Evolutionary conservation across 2,113 vertebrate species (phyloP).

Genomic region (Rhea pennata): DNA sequence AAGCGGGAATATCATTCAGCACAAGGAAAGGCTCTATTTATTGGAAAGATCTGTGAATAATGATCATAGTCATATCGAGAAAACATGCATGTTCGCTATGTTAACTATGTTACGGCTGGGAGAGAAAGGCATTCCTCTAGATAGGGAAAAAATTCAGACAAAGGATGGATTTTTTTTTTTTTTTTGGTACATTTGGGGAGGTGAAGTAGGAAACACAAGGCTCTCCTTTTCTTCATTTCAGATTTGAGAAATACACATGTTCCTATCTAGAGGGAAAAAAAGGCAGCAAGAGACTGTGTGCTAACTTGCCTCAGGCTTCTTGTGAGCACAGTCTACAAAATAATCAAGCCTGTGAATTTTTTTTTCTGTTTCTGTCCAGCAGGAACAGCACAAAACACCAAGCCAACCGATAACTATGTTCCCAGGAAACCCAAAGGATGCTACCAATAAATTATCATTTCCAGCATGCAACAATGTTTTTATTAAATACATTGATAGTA

Average conservation of each 20-base stretch:
- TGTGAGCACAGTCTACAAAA: slow-evolving; percentile 31
- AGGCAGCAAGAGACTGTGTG: slow-evolving; percentile 24
- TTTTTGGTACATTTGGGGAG: neutral
- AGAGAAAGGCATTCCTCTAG: neutral
- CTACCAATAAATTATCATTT: neutral
- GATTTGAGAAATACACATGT: neutral
- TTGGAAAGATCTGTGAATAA: neutral
- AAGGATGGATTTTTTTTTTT: neutral
- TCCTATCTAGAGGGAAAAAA: neutral
- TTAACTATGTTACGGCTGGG: neutral
- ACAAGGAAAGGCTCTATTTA: neutral
- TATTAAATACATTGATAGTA: neutral
- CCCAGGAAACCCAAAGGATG: neutral
- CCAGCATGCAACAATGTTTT: neutral
- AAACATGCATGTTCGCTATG: neutral
- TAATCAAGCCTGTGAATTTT: slow-evolving; percentile 45
- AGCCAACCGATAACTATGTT: neutral
- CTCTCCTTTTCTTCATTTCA: neutral
- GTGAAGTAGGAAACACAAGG: neutral
- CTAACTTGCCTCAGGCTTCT: slow-evolving; percentile 36
- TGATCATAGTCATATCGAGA: neutral
- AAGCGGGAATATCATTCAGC: neutral
- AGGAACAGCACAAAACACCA: neutral
- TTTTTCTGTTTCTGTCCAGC: slow-evolving; percentile 22
- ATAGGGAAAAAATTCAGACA: neutral